phyloP scores from a whole-genome alignment of 2,888 invertebrate species.

The Tinea pellionella region DNA sequence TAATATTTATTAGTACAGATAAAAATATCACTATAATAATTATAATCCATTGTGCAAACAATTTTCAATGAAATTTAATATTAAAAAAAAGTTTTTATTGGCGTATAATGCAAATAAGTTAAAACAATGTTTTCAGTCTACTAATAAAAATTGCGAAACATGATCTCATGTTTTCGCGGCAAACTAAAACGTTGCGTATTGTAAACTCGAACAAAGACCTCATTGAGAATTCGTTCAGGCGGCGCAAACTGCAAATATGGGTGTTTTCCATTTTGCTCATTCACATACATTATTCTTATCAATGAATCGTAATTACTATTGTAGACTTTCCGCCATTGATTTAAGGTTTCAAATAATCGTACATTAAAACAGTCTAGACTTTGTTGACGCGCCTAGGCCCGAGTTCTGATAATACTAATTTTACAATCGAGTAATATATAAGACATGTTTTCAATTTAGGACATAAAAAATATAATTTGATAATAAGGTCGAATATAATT shows the following conservation, averaged over 20 bases:
- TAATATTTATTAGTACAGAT: too few species aligned
- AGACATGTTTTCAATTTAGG: too few species aligned
- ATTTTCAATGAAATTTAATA: too few species aligned
- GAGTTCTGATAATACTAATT: background rate
- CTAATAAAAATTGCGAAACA: background rate
- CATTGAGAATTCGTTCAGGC: constrained; percentile 1
- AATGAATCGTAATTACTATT: too few species aligned
- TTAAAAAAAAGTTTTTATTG: too few species aligned
- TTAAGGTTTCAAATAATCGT: too few species aligned
- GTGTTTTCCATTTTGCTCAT: background rate
- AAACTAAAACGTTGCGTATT: constrained; percentile 1
- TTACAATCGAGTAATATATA: background rate
- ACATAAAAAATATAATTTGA: background rate
- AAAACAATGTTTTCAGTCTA: background rate
- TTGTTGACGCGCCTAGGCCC: background rate
- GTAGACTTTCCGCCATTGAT: too few species aligned
- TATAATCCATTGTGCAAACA: too few species aligned
- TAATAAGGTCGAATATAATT: background rate
- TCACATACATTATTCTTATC: background rate
- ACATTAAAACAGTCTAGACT: too few species aligned
- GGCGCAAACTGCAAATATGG: constrained; percentile 1
- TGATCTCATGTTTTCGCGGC: constrained; percentile 2
- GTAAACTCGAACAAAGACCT: background rate
- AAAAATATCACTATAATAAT: too few species aligned
- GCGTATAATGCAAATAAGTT: background rate